phyloP scores from a whole-genome alignment of 2,113 vertebrate species.

The Calonectris borealis region DNA sequence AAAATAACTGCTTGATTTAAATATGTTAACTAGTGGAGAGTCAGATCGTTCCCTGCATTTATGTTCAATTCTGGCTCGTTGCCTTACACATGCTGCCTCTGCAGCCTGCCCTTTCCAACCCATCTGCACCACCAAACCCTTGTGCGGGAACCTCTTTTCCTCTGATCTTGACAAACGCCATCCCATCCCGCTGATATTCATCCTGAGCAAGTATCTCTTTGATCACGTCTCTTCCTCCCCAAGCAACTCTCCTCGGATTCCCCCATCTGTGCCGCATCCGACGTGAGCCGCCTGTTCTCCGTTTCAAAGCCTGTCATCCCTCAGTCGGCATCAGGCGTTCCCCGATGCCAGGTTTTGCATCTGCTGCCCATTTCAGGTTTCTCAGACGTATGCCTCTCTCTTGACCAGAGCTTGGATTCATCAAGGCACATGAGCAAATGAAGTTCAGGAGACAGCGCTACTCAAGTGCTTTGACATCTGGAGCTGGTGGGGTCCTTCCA shows the following conservation, averaged over 20 bases:
- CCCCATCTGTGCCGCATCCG: background rate
- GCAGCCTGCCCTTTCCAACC: background rate
- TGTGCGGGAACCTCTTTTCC: background rate
- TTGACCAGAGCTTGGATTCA: background rate
- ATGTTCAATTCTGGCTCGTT: background rate
- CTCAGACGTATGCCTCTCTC: background rate
- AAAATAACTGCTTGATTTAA: background rate
- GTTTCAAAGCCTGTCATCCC: background rate
- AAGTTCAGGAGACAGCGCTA: background rate
- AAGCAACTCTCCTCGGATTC: background rate
- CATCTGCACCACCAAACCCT: background rate
- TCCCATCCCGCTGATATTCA: background rate
- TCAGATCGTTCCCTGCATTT: background rate
- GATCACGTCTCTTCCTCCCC: background rate
- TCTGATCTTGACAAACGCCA: background rate
- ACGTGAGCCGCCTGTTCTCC: background rate
- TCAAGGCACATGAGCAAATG: background rate
- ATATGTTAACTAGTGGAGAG: background rate
- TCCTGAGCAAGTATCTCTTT: background rate
- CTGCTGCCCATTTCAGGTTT: background rate
- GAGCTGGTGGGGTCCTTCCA: background rate
- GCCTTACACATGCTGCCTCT: background rate
- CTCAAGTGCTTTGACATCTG: background rate
- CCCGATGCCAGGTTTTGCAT: background rate
- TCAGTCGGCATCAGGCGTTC: background rate